Percentiles rank a stretch among this genome's conserved stretches.
phyloP scores from a whole-genome alignment of 64 coral and sea anemone species.

The Acropora yongei region DNA sequence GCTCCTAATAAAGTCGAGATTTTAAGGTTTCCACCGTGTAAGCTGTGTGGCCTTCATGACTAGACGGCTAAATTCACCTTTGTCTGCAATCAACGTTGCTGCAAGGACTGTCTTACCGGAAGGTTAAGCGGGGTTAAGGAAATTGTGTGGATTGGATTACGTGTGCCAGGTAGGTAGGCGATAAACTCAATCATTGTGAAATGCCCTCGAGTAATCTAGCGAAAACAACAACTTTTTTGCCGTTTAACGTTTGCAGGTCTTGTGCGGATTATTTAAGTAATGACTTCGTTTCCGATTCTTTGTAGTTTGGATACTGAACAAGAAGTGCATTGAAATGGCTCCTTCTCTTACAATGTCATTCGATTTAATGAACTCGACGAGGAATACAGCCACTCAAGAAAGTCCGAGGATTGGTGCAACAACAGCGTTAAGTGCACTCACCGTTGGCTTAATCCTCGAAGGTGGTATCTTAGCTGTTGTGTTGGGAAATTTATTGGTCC shows the following conservation, averaged over 20 bases:
- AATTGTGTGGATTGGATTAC: background rate
- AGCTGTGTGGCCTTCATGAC: background rate
- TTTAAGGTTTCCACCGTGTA: background rate
- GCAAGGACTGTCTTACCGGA: background rate
- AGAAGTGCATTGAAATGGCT: background rate
- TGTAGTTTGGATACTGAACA: background rate
- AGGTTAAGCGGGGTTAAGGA: background rate
- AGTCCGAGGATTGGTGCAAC: background rate
- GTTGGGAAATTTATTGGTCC: conserved; percentile 78
- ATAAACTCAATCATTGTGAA: background rate
- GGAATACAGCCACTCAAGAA: background rate
- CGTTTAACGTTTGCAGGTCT: background rate
- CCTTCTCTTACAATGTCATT: background rate
- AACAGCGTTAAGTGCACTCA: conserved; percentile 28
- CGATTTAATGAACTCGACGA: background rate
- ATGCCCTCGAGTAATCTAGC: background rate
- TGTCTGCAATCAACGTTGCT: background rate
- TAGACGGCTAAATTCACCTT: background rate
- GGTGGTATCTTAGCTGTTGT: conserved; percentile 43
- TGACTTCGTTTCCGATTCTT: background rate
- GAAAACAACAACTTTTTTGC: background rate
- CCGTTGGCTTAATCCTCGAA: conserved; percentile 73
- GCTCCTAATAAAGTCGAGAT: background rate
- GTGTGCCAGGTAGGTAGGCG: background rate
- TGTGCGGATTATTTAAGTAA: background rate